Base-by-base conservation (phyloP, 2,797 vertebrate genomes). In the Clamator glandarius region DNA sequence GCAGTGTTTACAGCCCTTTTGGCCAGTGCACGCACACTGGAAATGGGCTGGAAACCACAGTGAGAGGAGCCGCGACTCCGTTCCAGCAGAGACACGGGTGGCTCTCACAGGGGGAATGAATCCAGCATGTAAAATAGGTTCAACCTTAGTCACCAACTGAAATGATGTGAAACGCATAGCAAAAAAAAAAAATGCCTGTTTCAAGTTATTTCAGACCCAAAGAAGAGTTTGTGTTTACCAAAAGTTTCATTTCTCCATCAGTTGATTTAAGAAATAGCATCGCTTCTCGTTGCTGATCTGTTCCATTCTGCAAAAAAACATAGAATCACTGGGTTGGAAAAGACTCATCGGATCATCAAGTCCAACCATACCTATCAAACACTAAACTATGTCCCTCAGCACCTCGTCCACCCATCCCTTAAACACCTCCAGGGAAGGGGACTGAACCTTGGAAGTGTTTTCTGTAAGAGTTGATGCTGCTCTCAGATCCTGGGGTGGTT, bases 11-110 rank as follows among this genome's bases (percentile, higher is more conserved):
- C 84, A 59, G 87, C 51, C 54, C 82, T 74, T 70, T 58, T 85
- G 94, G 94, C 84, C 35, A 36, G 81, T 19, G 55, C 46, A 1
- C 62, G 75, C 87, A 83, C 87, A 84, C 78, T 93, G 89, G 88
- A 95, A 95, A 68, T 58, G 73, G 93, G 64, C 89, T 93, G 90
- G 89, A 85, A 92, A 80, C n/a, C 62, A 83, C 35, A 39, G 1
- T 84, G 79, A 83, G 78, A 64, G 87, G 80, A 75, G 89, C 80
- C 7, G 1, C 5, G 18, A 80, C 31, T 88, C 86, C 18, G 63
- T 79, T 91, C 50, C 90, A 90, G n/a, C 4, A 13, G 61, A 58
- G 33, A 35, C 51, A 41, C 54, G 29, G 5, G 19, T 4, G 35
- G 46, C 28, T 75, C 68, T 74, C 46, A 6, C 2, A 12, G 36